phyloP scores from a whole-genome alignment of 2,888 invertebrate genomes.

The Clivina fossor region DNA sequence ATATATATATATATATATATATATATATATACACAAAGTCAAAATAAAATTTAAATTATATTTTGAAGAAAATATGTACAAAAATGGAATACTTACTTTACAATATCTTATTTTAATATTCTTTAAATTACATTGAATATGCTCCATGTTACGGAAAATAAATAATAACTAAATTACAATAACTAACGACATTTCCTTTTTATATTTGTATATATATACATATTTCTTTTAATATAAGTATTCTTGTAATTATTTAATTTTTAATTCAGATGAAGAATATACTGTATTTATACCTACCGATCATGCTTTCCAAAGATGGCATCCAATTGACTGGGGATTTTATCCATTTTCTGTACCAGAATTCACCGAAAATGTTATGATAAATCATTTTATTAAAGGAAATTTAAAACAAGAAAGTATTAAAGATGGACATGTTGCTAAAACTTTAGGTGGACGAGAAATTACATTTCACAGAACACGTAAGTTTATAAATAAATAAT shows the following conservation, averaged over 20 bases:
- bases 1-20: too few species aligned
- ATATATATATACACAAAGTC: too few species aligned
- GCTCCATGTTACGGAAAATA: slow-evolving; percentile 4
- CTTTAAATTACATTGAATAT: slow-evolving; percentile 17
- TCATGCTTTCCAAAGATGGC: slow-evolving; percentile 67
- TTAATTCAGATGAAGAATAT: slow-evolving; percentile 57
- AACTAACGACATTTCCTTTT: background rate
- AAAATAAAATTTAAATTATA: too few species aligned
- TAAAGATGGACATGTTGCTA: slow-evolving; percentile 57
- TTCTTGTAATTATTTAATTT: too few species aligned
- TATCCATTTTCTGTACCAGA: slow-evolving; percentile 68
- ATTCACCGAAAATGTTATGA: slow-evolving; percentile 63
- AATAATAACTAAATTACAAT: background rate
- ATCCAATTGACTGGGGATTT: slow-evolving; percentile 71
- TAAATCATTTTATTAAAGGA: slow-evolving; percentile 63
- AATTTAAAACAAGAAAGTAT: slow-evolving; percentile 60
- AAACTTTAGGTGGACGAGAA: slow-evolving; percentile 61
- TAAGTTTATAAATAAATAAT: slow-evolving; percentile 53
- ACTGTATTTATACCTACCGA: slow-evolving; percentile 66
- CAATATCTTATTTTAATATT: slow-evolving; percentile 7
- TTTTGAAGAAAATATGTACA: too few species aligned
- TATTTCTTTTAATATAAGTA: too few species aligned
- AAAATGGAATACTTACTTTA: too few species aligned
- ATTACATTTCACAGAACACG: slow-evolving; percentile 61
- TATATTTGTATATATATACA: too few species aligned